These are phyloP conservation scores for Bombus superbus DNA, from an alignment of 1,140 invertebrate species.

Conservation along the genomic window DNA sequence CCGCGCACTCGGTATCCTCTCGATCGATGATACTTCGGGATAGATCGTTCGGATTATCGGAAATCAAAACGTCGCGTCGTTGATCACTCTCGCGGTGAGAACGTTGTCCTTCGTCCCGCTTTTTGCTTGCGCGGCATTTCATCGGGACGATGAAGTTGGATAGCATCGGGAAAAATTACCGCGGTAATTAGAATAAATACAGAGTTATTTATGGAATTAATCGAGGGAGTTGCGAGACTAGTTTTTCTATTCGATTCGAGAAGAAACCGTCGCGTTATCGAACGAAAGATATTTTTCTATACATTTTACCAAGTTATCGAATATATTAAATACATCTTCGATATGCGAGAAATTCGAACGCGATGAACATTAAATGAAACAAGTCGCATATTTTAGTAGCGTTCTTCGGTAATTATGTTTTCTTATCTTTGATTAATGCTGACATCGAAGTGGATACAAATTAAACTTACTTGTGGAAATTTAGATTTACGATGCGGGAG, in stretches of 20 bases:
- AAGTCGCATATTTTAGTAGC: too few species aligned
- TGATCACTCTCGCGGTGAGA: not conserved
- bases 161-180: not conserved
- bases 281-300: too few species aligned
- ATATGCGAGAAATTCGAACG: too few species aligned
- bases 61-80: not conserved
- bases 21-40: constrained; percentile 9
- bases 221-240: not conserved
- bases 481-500: too few species aligned
- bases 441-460: too few species aligned
- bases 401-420: too few species aligned
- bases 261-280: too few species aligned
- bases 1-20: not conserved
- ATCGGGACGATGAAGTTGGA: not conserved
- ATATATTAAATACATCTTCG: too few species aligned
- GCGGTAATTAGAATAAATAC: not conserved
- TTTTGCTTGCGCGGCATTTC: not conserved
- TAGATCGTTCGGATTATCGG: not conserved
- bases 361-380: too few species aligned
- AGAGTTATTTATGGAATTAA: not conserved
- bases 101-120: constrained; percentile 2
- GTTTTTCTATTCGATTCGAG: not conserved
- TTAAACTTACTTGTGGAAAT: too few species aligned
- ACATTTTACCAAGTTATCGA: too few species aligned
- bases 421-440: too few species aligned